Evolutionary conservation across 2,113 vertebrate species (phyloP), one percentile per base, ranked within the genome.

Genomic region (Nematolebias whitei): DNA sequence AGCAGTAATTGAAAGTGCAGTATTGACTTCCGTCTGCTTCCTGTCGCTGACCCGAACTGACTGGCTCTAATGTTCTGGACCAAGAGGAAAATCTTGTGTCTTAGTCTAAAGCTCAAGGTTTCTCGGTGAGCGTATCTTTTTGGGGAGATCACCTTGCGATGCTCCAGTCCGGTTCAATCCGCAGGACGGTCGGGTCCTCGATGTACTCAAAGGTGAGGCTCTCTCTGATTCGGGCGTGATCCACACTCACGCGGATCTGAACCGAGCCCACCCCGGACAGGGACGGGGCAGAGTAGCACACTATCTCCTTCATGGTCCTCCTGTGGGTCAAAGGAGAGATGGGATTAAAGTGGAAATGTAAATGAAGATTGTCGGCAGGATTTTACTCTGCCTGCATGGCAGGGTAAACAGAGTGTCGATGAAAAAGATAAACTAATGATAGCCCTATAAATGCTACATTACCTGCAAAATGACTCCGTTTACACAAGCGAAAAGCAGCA

Each of bases 101-200:
- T 1, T 18, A 49, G 45, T 61, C 39, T 44, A 51, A 71, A 57
- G 53, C 50, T 47, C 2, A 55, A 12, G 22, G 0, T 62, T 53
- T 26, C 15, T n/a, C 23, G 11, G 23, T 35, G 60, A 65, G 55
- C 18, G n/a, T n/a, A 0, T 8, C 20, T 14, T 9, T 29, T n/a
- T 29, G 26, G 7, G 26, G 1, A 4, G 16, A 18, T 39, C 89
- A 99, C 98, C 97, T 99, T 71, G 96, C 92, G 0, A 99, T 99
- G 91, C 96, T 99, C 98, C 98, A 99, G 72, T 98, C 96, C 0
- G 98, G 98, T 10, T 99, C 98, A 0, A 99, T 93, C 63, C 95
- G 95, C 75, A 94, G 93, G 20, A 99, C 96, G 0, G 93, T 96
- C 0, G 97, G 98, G 68, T 99, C 97, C 0, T 98, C 96, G 1